Evolutionary conservation across 1,140 invertebrate species (phyloP).

Genomic region (Calephelis virginiensis): DNA sequence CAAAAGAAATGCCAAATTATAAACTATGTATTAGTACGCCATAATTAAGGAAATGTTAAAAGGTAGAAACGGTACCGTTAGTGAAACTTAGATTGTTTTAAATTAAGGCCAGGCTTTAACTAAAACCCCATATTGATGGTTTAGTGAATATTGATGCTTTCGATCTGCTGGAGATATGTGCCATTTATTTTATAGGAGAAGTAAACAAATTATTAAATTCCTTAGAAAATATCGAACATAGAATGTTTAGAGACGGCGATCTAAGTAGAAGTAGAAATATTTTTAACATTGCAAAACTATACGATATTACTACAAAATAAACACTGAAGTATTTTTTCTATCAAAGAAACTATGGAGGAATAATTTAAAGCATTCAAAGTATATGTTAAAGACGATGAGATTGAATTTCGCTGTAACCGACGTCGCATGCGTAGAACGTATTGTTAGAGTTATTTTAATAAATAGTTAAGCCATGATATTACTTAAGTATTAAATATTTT

Average conservation of each 20-base stretch:
- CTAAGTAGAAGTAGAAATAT: slow-evolving; percentile 12
- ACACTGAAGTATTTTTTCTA: slow-evolving; percentile 12
- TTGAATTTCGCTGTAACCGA: neutral
- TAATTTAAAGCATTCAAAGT: neutral
- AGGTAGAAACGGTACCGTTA: slow-evolving; percentile 41
- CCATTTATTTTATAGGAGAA: slow-evolving; percentile 46
- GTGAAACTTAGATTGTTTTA: slow-evolving; percentile 49
- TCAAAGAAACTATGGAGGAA: neutral
- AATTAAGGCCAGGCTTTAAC: slow-evolving; percentile 53
- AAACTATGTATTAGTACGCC: slow-evolving; percentile 40
- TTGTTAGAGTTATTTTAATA: slow-evolving; percentile 6
- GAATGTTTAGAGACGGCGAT: slow-evolving; percentile 13
- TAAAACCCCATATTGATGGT: slow-evolving; percentile 47
- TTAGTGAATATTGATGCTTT: slow-evolving; percentile 37
- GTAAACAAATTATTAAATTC: slow-evolving; percentile 29
- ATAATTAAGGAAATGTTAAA: slow-evolving; percentile 47
- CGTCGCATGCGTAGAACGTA: neutral
- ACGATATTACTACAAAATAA: slow-evolving; percentile 12
- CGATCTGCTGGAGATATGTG: slow-evolving; percentile 41
- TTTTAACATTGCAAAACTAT: slow-evolving; percentile 16
- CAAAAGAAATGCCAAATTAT: slow-evolving; percentile 50
- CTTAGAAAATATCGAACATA: slow-evolving; percentile 22
- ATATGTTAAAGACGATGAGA: neutral
- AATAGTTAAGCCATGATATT: neutral
- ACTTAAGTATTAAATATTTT: slow-evolving; percentile 58